Evolutionary conservation across 1,140 invertebrate species (phyloP), one percentile per base, ranked within the genome.

Genomic region (Lasaia peninsularis): DNA sequence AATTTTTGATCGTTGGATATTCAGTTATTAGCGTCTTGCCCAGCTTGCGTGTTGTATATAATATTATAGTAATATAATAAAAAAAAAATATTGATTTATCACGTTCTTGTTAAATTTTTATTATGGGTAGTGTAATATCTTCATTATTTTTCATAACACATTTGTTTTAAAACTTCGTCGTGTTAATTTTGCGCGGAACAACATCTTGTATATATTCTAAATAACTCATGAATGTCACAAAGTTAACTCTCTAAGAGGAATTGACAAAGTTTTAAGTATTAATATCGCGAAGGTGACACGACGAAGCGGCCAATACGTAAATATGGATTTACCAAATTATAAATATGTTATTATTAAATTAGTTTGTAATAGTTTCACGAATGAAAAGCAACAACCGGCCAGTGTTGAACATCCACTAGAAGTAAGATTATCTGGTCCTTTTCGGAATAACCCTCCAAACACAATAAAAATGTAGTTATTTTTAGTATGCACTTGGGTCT

Each of bases 381-480:
- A 78, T 69, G 68, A 76, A 44, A 76, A 76, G 74, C 76, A 75
- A 85, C 71, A 79, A 71, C 82, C 85, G 82, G 85, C 85, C 85
- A 88, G 79, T 82, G 69, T 81, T 75, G 70, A 81, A 80, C 81
- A 86, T 88, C 85, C 85, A 88, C 73, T 88, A 88, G 85, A 72
- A 73, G 62, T 85, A 84, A 86, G 81, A 67, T 73, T 73, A 72
- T 84, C 75, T 80, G 77, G 77, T 84, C 81, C 80, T 80, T 69
- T 86, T 78, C 69, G 67, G 71, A 74, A 74, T 72, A 66, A 83
- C 80, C 85, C 82, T 86, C 83, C 83, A 86, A 53, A 75, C 65
- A 72, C 53, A 52, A 82, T 74, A 81, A 84, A 81, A 82, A 74
- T 63, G 67, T 84, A 82, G 70, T 78, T 77, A 78, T 75, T 79